phyloP scores from a whole-genome alignment of 2,113 vertebrate species.

The Caloenas nicobarica region DNA sequence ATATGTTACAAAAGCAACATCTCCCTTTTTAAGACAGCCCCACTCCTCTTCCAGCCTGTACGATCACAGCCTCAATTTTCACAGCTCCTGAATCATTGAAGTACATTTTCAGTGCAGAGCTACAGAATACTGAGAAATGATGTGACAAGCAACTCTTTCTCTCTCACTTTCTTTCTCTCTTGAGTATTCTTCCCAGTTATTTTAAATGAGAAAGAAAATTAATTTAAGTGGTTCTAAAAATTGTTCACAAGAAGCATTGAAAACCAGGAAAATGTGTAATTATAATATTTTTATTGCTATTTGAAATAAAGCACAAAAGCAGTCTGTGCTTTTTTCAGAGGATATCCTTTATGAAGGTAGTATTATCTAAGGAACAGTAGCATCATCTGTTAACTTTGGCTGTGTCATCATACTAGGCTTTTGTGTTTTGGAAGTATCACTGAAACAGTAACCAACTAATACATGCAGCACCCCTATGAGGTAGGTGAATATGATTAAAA shows the following conservation, averaged over 20 bases:
- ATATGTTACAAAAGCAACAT: conserved; percentile 1
- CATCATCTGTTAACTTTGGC: background rate
- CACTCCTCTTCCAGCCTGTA: background rate
- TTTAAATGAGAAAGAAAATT: background rate
- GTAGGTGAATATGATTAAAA: conserved; percentile 8
- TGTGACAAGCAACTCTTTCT: background rate
- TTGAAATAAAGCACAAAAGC: background rate
- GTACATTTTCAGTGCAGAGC: background rate
- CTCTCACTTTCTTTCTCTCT: background rate
- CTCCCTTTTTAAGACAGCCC: background rate
- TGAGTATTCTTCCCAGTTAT: background rate
- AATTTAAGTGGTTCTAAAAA: background rate
- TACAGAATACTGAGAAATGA: background rate
- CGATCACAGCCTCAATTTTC: conserved; percentile 23
- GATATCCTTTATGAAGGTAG: background rate
- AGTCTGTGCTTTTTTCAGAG: background rate
- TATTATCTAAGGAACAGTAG: background rate
- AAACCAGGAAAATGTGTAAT: conserved; percentile 20
- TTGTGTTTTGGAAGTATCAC: background rate
- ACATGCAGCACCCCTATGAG: background rate
- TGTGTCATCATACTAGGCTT: background rate
- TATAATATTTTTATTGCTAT: background rate
- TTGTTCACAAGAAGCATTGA: background rate
- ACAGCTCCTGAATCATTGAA: background rate
- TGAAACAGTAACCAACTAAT: background rate